Conservation (phyloP, 2,888 invertebrate genomes). For the Acleris sparsana region DNA sequence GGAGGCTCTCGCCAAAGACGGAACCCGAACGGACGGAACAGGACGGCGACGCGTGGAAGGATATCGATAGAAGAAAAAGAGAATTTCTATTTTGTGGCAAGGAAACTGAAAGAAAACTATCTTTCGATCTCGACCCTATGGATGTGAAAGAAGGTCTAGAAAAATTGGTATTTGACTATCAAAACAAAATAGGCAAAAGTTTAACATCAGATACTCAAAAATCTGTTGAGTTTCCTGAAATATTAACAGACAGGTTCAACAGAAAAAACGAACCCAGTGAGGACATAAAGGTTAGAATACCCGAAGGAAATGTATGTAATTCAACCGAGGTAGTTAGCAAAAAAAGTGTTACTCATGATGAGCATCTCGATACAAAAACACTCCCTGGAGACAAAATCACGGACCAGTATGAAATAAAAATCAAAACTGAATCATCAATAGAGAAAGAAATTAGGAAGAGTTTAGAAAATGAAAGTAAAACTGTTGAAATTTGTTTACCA, state of each 20-base stretch:
- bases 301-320: conserved; percentile 12
- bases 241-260: conserved; percentile 1
- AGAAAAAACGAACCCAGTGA: conserved; percentile 19
- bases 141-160: conserved; percentile 49
- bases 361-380: conserved; percentile 30
- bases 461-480: conserved; percentile 51
- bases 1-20: conserved; percentile 47
- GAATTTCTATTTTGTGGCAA: conserved; percentile 43
- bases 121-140: conserved; percentile 47
- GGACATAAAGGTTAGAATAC: conserved; percentile 16
- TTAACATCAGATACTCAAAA: conserved; percentile 14
- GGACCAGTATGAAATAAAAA: conserved; percentile 47
- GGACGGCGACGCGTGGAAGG: conserved; percentile 58
- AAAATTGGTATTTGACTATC: conserved; percentile 46
- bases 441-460: conserved; percentile 51
- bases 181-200: conserved; percentile 45
- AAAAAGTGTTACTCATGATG: conserved; percentile 23
- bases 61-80: conserved; percentile 57
- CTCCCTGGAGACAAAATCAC: conserved; percentile 44
- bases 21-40: conserved; percentile 50
- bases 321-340: conserved; percentile 26
- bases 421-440: conserved; percentile 54
- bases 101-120: conserved; percentile 47
- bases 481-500: conserved; percentile 41
- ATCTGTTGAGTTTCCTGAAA: conserved; percentile 6